Evolutionary conservation across 2,888 invertebrate species (phyloP).

Genomic region (Papilio protenor): DNA sequence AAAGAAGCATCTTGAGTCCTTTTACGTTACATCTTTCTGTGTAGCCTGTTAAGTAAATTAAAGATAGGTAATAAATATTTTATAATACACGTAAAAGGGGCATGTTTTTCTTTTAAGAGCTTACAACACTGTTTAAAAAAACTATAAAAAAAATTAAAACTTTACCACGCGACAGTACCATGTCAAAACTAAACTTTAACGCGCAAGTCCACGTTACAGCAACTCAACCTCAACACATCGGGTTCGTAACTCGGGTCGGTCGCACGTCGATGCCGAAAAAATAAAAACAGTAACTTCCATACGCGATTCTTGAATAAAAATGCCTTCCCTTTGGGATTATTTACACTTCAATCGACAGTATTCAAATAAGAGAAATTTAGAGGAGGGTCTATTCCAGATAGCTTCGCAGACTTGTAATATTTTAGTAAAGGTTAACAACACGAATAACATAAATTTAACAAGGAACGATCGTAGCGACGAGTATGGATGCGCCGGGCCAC

Average conservation of each 20-base stretch:
- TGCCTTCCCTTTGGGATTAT: constrained; percentile 87
- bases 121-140: no score
- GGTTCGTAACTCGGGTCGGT: constrained; percentile 54
- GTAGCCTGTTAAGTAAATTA: neutral
- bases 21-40: neutral
- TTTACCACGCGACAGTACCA: constrained; percentile 31
- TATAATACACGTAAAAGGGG: neutral
- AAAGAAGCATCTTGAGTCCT: neutral
- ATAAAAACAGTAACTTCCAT: constrained; percentile 52
- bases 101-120: no score
- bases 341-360: constrained; percentile 80
- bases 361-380: constrained; percentile 86
- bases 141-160: neutral
- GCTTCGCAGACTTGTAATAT: constrained; percentile 91
- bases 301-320: constrained; percentile 64
- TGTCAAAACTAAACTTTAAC: constrained; percentile 65
- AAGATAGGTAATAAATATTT: no score
- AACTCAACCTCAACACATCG: constrained; percentile 49
- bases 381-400: constrained; percentile 91
- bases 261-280: constrained; percentile 54
- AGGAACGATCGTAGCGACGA: constrained; percentile 87
- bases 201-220: constrained; percentile 68
- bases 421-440: constrained; percentile 90
- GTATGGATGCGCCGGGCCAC: constrained; percentile 81
- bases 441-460: constrained; percentile 88